Base-by-base conservation (phyloP, 2,797 vertebrate genomes). In the Syngnathus acus region DNA sequence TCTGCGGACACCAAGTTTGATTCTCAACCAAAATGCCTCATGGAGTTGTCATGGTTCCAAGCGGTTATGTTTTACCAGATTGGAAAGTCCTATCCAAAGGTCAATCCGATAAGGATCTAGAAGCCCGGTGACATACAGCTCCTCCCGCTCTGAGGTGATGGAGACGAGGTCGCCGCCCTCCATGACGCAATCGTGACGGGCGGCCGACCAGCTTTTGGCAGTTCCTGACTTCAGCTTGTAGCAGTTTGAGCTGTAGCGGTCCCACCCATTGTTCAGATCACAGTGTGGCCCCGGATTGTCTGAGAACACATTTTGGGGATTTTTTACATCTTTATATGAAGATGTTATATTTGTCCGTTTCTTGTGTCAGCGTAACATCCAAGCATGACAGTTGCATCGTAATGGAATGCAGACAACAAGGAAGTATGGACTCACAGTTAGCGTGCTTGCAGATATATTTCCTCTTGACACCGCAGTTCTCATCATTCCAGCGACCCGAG, bases 81-180 rank as follows among this genome's bases (percentile, higher is more conserved):
- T 92, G 68, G 92, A 90, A 40, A 82, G 71, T 2, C 92, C 91
- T 1, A 91, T 87, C 92, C 92, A 93, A 76, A 91, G 78, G 79
- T 92, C 91, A 3, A 78, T 51, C 6, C 0, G 1, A 0, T 85
- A 77, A 0, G 54, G 0, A 32, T 79, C 88, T 77, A 91, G 67
- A 0, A 38, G 64, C 53, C 75, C 71, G 0, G 63, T 82, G 60
- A 92, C 9, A 19, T 75, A 92, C 53, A 80, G 76, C 68, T 92
- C 86, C 60, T 93, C 92, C 0, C 8, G 76, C 5, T 19, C 1
- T 0, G 84, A 73, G 9, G 26, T 42, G 5, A 92, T 72, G 53
- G 91, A 92, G 78, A 89, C 90, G 67, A 93, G 77, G 78, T 93
- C 92, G 7, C 72, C 90, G 32, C 92, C 92, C 0, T 91, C 85